These are phyloP conservation scores for Pteronura brasiliensis DNA, from an alignment of 2,113 vertebrate genomes.

Conservation along the genomic window DNA sequence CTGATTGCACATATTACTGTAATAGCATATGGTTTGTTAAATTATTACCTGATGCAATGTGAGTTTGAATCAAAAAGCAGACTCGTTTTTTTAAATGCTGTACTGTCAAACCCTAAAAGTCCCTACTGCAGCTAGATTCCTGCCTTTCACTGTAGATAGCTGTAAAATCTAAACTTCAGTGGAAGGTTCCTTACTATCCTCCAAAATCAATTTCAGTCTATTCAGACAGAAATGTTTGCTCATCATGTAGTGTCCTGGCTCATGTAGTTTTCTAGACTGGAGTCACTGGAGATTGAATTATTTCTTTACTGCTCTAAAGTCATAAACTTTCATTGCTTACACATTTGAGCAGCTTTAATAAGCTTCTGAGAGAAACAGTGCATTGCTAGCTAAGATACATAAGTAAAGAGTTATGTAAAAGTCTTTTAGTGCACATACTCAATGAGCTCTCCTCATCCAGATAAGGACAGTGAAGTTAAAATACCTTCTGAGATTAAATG, in stretches of 20 bases:
- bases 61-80: neutral
- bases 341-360: conserved; percentile 4
- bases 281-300: neutral
- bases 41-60: conserved; percentile 7
- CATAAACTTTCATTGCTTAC: neutral
- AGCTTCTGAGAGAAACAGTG: conserved; percentile 1
- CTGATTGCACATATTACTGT: conserved; percentile 22
- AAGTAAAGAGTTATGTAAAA: neutral
- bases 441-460: neutral
- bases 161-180: neutral
- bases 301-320: neutral
- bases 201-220: neutral
- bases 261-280: neutral
- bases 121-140: neutral
- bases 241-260: neutral
- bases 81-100: neutral
- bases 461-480: neutral
- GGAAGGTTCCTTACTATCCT: neutral
- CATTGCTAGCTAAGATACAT: neutral
- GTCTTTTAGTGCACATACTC: neutral
- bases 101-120: neutral
- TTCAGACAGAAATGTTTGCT: neutral
- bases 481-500: neutral
- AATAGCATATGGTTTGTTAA: conserved; percentile 10
- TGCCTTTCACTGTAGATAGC: neutral